Evolutionary conservation across 2,797 vertebrate species (phyloP).

Genomic region (Lophotriccus pileatus): DNA sequence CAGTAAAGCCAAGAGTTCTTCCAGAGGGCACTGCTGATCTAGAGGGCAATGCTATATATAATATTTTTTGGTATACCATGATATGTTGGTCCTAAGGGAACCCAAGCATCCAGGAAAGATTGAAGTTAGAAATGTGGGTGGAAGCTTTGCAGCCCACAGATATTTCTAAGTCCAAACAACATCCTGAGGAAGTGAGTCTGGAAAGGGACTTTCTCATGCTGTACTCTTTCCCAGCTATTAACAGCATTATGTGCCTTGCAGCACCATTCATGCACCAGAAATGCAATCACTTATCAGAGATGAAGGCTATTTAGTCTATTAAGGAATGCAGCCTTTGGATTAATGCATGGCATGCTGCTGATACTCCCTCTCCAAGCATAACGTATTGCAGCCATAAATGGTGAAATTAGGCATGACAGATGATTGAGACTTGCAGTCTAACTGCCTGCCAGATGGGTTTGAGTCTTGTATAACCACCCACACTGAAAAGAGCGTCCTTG

Average conservation of each 20-base stretch:
- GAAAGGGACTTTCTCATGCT: constrained; percentile 45
- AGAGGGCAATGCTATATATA: constrained; percentile 46
- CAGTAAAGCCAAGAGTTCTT: constrained; percentile 45
- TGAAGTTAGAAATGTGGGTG: constrained; percentile 44
- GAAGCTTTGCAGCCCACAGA: constrained; percentile 46
- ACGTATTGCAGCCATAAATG: constrained; percentile 31
- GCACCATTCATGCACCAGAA: constrained; percentile 17
- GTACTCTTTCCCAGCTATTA: constrained; percentile 30
- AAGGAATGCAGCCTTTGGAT: constrained; percentile 20
- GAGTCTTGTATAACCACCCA: not conserved
- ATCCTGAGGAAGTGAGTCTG: constrained; percentile 62
- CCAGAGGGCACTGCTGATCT: constrained; percentile 43
- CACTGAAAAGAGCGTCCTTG: not conserved
- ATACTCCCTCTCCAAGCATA: not conserved
- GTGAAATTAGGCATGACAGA: constrained; percentile 20
- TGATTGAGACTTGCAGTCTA: not conserved
- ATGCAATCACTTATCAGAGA: constrained; percentile 6
- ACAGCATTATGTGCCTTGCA: not conserved
- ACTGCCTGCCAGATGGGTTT: not conserved
- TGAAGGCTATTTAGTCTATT: not conserved
- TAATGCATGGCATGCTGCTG: constrained; percentile 10
- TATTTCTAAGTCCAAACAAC: constrained; percentile 47
- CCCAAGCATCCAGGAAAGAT: not conserved
- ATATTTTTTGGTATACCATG: constrained; percentile 4
- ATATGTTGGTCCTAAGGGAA: constrained; percentile 36